Evolutionary conservation across 2,113 vertebrate species (phyloP).

Genomic region (Smithornis capensis): DNA sequence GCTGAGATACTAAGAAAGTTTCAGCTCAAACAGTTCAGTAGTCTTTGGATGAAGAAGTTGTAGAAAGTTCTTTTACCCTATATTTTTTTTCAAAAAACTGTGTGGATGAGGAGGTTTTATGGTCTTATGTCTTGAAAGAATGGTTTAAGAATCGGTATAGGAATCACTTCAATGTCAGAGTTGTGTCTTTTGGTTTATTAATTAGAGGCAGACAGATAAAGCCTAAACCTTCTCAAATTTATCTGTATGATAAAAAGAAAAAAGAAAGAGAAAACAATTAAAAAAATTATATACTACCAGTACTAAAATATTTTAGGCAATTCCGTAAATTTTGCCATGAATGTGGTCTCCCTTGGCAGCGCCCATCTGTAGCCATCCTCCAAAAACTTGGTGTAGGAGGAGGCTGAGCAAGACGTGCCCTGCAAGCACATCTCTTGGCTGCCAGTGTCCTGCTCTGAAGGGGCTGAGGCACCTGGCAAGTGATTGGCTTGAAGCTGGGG

Average conservation of each 20-base stretch:
- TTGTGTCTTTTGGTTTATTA: neutral
- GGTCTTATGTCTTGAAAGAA: neutral
- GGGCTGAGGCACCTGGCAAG: neutral
- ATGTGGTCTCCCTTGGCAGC: neutral
- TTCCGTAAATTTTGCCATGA: neutral
- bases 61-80: neutral
- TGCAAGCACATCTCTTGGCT: neutral
- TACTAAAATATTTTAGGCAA: neutral
- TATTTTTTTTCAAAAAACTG: neutral
- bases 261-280: neutral
- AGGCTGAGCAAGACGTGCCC: neutral
- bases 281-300: neutral
- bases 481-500: fast-evolving
- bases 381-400: neutral
- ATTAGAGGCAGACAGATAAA: neutral
- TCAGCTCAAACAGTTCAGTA: neutral
- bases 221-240: neutral
- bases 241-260: neutral
- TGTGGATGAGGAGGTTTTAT: neutral
- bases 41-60: neutral
- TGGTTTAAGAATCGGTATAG: neutral
- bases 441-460: neutral
- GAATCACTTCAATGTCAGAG: neutral
- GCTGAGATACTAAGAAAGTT: neutral
- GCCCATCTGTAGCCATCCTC: neutral